These are phyloP conservation scores for Spilarctia lutea DNA, from an alignment of 2,888 invertebrate genomes.

Conservation along the genomic window DNA sequence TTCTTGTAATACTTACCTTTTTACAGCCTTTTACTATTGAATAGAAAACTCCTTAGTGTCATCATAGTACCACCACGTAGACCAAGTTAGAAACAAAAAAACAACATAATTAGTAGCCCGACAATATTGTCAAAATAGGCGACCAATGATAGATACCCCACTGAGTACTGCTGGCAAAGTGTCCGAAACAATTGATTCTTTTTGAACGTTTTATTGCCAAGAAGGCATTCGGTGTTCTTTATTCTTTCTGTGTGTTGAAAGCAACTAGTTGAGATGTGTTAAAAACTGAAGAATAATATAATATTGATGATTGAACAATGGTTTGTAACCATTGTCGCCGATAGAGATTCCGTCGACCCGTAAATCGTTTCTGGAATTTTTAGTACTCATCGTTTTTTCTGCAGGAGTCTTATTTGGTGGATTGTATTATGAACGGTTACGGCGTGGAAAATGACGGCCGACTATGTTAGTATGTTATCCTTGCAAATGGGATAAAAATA, in stretches of 20 bases:
- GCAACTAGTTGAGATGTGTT: background rate
- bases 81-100: slow-evolving; percentile 51
- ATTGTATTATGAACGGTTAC: background rate
- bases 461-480: too few species aligned
- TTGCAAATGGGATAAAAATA: too few species aligned
- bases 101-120: slow-evolving; percentile 77
- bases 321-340: too few species aligned
- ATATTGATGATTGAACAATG: too few species aligned
- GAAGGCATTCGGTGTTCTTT: slow-evolving; percentile 27
- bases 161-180: slow-evolving; percentile 55
- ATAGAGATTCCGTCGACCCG: background rate
- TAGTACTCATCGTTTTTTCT: background rate
- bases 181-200: slow-evolving; percentile 47
- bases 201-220: slow-evolving; percentile 26
- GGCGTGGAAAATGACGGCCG: too few species aligned
- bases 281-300: background rate
- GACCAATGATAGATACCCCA: slow-evolving; percentile 62
- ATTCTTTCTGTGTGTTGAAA: slow-evolving; percentile 15
- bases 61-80: slow-evolving; percentile 17
- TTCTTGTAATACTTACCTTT: background rate
- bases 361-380: background rate
- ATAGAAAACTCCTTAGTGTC: background rate
- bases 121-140: slow-evolving; percentile 72
- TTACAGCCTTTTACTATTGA: background rate
- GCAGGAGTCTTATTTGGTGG: background rate